Conservation (phyloP, 2,797 vertebrate species). For the Bryconaethiops microstoma region DNA sequence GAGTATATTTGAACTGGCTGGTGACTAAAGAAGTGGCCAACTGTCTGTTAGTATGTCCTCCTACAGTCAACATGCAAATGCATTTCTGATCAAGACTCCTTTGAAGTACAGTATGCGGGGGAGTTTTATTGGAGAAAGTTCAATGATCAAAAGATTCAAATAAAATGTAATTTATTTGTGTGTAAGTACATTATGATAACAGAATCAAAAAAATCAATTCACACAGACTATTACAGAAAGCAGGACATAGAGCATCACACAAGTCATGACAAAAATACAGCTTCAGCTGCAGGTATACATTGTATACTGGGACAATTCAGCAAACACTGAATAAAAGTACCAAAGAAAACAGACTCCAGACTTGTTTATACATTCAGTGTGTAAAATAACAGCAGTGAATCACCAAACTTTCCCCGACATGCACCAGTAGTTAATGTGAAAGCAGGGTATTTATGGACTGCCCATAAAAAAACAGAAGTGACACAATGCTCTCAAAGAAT, state of each 20-base stretch:
- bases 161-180: constrained; percentile 10
- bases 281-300: background rate
- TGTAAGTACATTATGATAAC: background rate
- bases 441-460: background rate
- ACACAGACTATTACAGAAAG: background rate
- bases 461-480: background rate
- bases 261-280: background rate
- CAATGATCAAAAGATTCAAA: background rate
- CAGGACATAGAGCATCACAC: background rate
- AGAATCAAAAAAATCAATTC: background rate
- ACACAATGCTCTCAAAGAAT: too few species aligned
- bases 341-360: constrained; percentile 5
- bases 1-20: constrained; percentile 30
- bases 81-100: constrained; percentile 40
- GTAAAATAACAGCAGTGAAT: constrained; percentile 34
- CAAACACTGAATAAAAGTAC: constrained; percentile 15
- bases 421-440: constrained; percentile 25
- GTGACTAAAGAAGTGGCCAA: constrained; percentile 19
- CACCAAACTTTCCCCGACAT: constrained; percentile 51
- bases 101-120: constrained; percentile 24
- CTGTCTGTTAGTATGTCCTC: constrained; percentile 35
- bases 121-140: background rate
- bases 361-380: constrained; percentile 19
- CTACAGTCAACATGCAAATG: constrained; percentile 50
- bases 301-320: background rate